Evolutionary conservation across 1,140 invertebrate species (phyloP), one percentile per base, ranked within the genome.

Genomic region (Hyposmocoma kahamanoa): DNA sequence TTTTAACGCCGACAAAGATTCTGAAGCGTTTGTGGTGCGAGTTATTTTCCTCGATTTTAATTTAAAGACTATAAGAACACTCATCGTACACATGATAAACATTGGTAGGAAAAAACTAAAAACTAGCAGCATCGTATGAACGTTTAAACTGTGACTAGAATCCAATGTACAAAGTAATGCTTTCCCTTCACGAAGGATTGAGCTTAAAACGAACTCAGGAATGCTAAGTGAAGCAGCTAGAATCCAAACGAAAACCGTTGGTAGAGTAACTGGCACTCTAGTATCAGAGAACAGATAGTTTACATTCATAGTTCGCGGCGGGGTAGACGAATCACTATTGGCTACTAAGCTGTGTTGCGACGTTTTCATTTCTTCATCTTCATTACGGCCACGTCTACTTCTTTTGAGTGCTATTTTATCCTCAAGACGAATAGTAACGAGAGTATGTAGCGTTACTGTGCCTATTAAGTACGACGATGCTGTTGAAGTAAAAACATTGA

Each of bases 191-290:
- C 67, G 64, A 18, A 82, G 55, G 8, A 74, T 75, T 2, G 79
- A 81, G 4, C 84, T 73, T 36, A 87, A 61, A 19, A 68, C 66
- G 64, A 87, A 88, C 49, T 88, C 81, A 9, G 89, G 89, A 44
- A 90, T 73, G 60, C 88, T 88, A 9, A 90, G 52, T 2, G 88
- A 90, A 8, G 81, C 63, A 42, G 87, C 79, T 24, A 88, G 53
- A 30, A 89, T 77, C 88, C 88, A 89, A 28, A 89, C 73, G 47
- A 89, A 86, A 34, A 87, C 60, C 20, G 69, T 71, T 0, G 89
- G 89, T 46, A 86, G 71, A 3, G 86, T 61, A 4, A 89, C 79
- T 10, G 82, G 75, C 22, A 89, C 62, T 53, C 64, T 68, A 3
- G 59, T 72, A 28, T 83, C 72, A 13, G 67, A 56, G 24, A 83